Evolutionary conservation across 2,113 vertebrate species (phyloP), one percentile per base, ranked within the genome.

Genomic region (Rhinichthys klamathensis): DNA sequence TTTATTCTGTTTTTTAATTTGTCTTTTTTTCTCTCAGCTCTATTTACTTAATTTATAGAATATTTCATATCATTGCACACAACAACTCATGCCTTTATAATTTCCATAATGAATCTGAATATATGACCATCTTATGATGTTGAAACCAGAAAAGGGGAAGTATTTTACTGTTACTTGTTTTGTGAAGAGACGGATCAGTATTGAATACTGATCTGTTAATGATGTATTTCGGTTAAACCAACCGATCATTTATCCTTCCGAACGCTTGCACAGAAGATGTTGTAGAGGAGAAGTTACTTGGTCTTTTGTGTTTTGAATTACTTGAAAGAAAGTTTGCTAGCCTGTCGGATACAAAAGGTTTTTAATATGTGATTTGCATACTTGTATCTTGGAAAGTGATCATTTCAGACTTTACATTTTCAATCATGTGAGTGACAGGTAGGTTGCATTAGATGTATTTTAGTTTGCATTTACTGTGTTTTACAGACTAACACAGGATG

Each of bases 261-360:
- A 81, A 81, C 0, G 41, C 67, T 81, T 81, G 78, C 60, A 80
- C 60, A 69, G 79, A 69, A 27, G 41, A n/a, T 49, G 44, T 51
- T 81, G 44, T 67, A 32, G 12, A 79, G 44, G 18, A 72, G 30
- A 72, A 38, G 25, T 30, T 38, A 38, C 65, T 12, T 54, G 27
- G 23, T 56, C 30, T 58, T 32, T 72, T 35, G 30, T 0, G 23
- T 58, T 41, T 86, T 81, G 69, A 81, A 86, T 81, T 85, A 85
- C 84, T 85, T 85, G 84, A 85, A 86, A 73, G 65, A 61, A 83
- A 25, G 78, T 75, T 86, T 73, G 67, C n/a, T 41, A 46, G 67
- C 67, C 38, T 80, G 61, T 61, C 27, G 4, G 84, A 80, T 25
- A 44, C 18, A 73, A 61, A 70, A 73, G 12, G 13, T 58, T 83